phyloP scores from a whole-genome alignment of 92 coral and sea anemone species.

The Palythoa grandis region DNA sequence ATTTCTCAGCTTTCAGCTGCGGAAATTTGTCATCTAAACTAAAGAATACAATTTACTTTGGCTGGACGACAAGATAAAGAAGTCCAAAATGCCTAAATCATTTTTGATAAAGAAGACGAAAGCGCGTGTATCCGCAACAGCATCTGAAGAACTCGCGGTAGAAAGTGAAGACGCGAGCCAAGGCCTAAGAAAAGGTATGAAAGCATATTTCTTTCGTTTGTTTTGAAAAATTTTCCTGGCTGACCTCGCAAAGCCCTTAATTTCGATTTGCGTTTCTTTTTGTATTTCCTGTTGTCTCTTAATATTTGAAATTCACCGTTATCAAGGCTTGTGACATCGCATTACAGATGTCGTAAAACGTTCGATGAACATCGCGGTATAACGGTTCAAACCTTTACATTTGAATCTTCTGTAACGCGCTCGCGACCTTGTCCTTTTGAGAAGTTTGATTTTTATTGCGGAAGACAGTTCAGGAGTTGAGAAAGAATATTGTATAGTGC shows the following conservation, averaged over 20 bases:
- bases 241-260: constrained; percentile 71
- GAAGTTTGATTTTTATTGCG: constrained; percentile 52
- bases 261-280: constrained; percentile 68
- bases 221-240: constrained; percentile 45
- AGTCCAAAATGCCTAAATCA: constrained; percentile 84
- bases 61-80: constrained; percentile 42
- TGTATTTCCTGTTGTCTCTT: constrained; percentile 77
- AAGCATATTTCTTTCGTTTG: constrained; percentile 10
- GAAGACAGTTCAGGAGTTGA: constrained; percentile 38
- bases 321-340: constrained; percentile 56
- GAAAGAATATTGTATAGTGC: constrained; percentile 38
- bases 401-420: constrained; percentile 13
- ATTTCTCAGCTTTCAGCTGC: constrained; percentile 32
- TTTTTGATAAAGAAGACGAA: constrained; percentile 88
- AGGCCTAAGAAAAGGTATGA: constrained; percentile 18
- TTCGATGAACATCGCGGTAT: constrained; percentile 22
- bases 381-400: constrained; percentile 54
- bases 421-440: constrained; percentile 40
- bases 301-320: constrained; percentile 76
- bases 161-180: constrained; percentile 28
- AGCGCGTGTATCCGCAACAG: constrained; percentile 40
- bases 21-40: constrained; percentile 29
- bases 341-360: constrained; percentile 59
- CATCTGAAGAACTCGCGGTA: constrained; percentile 9
- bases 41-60: constrained; percentile 44